phyloP scores from a whole-genome alignment of 1,140 invertebrate species.

The Anastrepha obliqua region DNA sequence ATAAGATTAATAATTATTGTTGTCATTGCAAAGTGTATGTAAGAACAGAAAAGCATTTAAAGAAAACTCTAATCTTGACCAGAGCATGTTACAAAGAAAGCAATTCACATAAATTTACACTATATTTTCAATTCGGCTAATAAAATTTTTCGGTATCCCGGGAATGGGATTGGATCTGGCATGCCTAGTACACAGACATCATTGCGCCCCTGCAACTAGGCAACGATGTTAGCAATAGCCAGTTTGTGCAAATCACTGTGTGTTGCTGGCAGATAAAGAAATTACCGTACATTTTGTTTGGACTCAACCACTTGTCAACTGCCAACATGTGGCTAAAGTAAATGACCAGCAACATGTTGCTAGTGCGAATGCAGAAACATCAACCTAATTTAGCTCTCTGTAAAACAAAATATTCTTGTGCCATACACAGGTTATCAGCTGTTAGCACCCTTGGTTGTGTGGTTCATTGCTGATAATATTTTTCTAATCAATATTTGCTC shows the following conservation, averaged over 20 bases:
- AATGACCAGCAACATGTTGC: neutral
- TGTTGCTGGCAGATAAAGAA: too few relatives aligned
- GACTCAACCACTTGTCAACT: neutral
- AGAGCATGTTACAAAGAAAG: too few relatives aligned
- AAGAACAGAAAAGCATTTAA: too few relatives aligned
- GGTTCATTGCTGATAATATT: conserved; percentile 1
- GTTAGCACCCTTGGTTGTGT: neutral
- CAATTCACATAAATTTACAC: too few relatives aligned
- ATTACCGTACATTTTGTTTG: too few relatives aligned
- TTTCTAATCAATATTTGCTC: conserved; percentile 33
- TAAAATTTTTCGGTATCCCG: too few relatives aligned
- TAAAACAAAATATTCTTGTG: neutral
- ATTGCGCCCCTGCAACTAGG: conserved; percentile 24
- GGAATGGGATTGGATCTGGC: too few relatives aligned
- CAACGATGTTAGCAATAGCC: conserved; percentile 7
- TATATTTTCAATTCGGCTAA: too few relatives aligned
- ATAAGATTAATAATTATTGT: too few relatives aligned
- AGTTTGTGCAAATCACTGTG: neutral
- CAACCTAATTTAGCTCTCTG: neutral
- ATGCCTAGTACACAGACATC: neutral
- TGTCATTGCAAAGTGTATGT: too few relatives aligned
- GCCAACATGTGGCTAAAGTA: neutral
- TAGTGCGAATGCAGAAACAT: neutral
- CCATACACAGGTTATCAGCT: neutral
- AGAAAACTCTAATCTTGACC: too few relatives aligned